phyloP scores from a whole-genome alignment of 1,140 invertebrate species.

The Maniola jurtina region DNA sequence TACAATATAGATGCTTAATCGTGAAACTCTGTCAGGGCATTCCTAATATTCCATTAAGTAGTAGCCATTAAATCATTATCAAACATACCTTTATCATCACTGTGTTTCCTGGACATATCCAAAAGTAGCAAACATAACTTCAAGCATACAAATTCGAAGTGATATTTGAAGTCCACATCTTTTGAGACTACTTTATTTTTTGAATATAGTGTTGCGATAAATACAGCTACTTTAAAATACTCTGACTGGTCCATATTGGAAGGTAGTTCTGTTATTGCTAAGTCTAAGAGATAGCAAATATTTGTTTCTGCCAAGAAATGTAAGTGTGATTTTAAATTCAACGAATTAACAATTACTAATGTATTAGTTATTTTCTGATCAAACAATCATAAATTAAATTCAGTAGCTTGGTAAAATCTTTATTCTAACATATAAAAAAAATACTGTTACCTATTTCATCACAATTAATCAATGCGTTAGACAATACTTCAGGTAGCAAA shows the following conservation, averaged over 20 bases:
- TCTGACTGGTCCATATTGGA: conserved; percentile 43
- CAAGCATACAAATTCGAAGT: conserved; percentile 56
- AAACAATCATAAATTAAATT: no score
- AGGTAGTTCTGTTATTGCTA: conserved; percentile 47
- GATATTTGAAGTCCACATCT: conserved; percentile 30
- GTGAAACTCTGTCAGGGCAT: no score
- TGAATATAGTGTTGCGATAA: conserved; percentile 53
- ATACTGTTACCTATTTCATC: conserved; percentile 46
- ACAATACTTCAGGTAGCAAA: conserved; percentile 53
- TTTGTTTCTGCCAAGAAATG: conserved; percentile 45
- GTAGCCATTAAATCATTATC: background rate
- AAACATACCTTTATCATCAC: conserved; percentile 62
- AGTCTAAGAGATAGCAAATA: conserved; percentile 56
- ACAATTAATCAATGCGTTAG: conserved; percentile 50
- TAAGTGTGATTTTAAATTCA: no score
- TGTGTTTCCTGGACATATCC: conserved; percentile 47
- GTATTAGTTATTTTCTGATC: no score
- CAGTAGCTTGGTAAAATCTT: no score
- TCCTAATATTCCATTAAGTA: no score
- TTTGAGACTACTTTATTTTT: conserved; percentile 38
- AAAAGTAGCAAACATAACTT: conserved; percentile 54
- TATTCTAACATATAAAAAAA: no score
- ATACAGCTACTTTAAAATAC: conserved; percentile 54
- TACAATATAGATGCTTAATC: no score
- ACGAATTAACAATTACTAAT: no score